Base-by-base conservation (phyloP, 1,140 invertebrate species). In the Sesamia nonagrioides region DNA sequence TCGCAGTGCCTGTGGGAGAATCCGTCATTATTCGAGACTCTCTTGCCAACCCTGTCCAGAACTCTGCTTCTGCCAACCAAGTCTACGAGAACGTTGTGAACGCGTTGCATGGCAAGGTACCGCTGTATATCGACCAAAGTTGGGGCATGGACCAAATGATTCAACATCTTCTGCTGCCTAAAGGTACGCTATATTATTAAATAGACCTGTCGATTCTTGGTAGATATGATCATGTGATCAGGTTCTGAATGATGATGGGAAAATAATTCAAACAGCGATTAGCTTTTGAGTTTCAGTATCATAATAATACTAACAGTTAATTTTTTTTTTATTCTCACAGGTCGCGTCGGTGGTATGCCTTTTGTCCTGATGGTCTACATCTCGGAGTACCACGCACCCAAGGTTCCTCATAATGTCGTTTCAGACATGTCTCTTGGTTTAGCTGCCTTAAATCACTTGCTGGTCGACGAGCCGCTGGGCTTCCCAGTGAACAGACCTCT, bases 401-500 rank as follows among this genome's bases (percentile, higher is more conserved):
- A 88, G 33, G 75, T 86, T 35, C 78, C 83, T 0, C 78, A 71
- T 45, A 87, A 85, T 9, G 84, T 78, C 27, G 88, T 82, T 21
- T 86, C 81, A 27, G 85, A 91, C 72, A 84, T 87, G 1, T 83
- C 85, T 8, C 77, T 81, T n/a, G 95, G 95, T 15, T 66, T 94
- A 35, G 93, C 94, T 6, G 88, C 91, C 71, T 94, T 95, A 2
- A 86, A 91, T 42, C 85, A 92, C 35, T 91, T 87, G 48, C 83
- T 95, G 56, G 94, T 94, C 78, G 81, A 87, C 13, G 82, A 95
- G 15, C 94, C 96, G 33, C 95, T 96, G 77, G 96, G 96, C 45
- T 97, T 95, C 93, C 97, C 97, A 8, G 95, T 97, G 83, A 96
- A 97, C 88, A 95, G 96, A 61, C 95, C 95, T 18, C 92, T 96